Base-by-base conservation (phyloP, 1,140 invertebrate genomes). In the Sycobia sp. region DNA sequence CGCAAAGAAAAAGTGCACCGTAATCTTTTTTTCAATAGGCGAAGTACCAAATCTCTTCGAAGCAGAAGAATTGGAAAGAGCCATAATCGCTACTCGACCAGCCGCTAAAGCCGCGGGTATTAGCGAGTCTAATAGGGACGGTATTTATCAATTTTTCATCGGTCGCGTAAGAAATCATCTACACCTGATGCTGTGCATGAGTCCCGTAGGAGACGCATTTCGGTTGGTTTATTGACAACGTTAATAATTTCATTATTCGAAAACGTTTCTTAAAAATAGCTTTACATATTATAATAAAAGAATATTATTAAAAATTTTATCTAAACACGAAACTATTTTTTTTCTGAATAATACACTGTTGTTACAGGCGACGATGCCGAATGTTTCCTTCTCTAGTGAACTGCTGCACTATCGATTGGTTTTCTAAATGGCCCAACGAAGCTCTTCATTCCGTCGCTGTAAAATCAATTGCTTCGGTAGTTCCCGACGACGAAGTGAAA, bases 361-460 rank as follows among this genome's bases (percentile, higher is more conserved):
- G 49, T 25, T 20, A 29, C 67, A 88, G 90, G 38, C 81, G 88
- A 9, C 82, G 90, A 5, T 91, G 90, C 69, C 84, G 90, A 46
- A 91, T 94, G 86, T 97, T 96, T 76, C 94, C 95, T 1, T 95
- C 94, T 0, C 81, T 97, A 39, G 91, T 96, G 0, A 96, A 96
- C 73, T 96, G 93, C 74, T 96, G 93, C 70, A 96, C 94, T 0
- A 96, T 97, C 56, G 92, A 96, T 76, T 96, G 93, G 93, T 96
- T 95, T 77, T 89, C 86, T 62, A 91, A 91, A 66, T 96, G 94
- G 94, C 93, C 94, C 4, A 86, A 89, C 27, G 94, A 95, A 76
- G 93, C 94, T 8, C 78, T 96, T 23, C 84, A 92, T 10, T 92
- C 91, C 0, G 92, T 95, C 1, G 92, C 90, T 53, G 74, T 85